Base-by-base conservation (phyloP, 2,113 vertebrate species). In the Anseranas semipalmata region DNA sequence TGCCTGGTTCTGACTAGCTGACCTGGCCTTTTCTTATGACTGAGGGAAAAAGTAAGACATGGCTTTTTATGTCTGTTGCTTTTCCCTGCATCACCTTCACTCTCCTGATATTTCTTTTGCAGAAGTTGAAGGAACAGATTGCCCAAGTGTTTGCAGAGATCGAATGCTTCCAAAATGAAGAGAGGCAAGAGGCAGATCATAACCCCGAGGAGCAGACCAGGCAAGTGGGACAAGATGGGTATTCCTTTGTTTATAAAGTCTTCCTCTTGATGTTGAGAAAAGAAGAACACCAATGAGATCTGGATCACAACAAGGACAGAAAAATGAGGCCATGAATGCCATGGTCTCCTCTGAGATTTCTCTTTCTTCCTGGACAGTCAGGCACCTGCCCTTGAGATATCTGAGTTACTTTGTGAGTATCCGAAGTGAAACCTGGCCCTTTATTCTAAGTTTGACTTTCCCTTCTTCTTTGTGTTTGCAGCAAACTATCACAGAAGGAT, bases 71-170 rank as follows among this genome's bases (percentile, higher is more conserved):
- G 14, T 41, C 50, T 74, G 43, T 43, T 50, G 24, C 0, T 74
- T 63, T 77, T 30, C 50, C 48, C 24, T 78, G 9, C 12, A 20
- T 45, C 0, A 0, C 33, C 41, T 58, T 75, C 12, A 37, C 45
- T 19, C 10, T 75, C 28, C 16, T 25, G 43, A 3, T 59, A 62
- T 41, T 93, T 81, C 50, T 76, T 50, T 68, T 96, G 18, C 98
- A 99, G 99, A 99, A 97, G 86, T 96, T 99, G 81, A 99, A 99
- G 90, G 97, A 98, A 39, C 98, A 99, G 89, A 99, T 99, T 8
- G 98, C 99, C 50, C 97, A 97, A 14, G 98, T 99, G 56, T 98
- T 99, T 97, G 98, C 98, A 5, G 98, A 98, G 58, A 99, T 99
- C 5, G 99, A 99, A 89, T 80, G 97, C 96, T 99, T 99, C 43